These are phyloP conservation scores for Dendroctonus valens DNA, from an alignment of 1,140 invertebrate species.

Conservation along the genomic window DNA sequence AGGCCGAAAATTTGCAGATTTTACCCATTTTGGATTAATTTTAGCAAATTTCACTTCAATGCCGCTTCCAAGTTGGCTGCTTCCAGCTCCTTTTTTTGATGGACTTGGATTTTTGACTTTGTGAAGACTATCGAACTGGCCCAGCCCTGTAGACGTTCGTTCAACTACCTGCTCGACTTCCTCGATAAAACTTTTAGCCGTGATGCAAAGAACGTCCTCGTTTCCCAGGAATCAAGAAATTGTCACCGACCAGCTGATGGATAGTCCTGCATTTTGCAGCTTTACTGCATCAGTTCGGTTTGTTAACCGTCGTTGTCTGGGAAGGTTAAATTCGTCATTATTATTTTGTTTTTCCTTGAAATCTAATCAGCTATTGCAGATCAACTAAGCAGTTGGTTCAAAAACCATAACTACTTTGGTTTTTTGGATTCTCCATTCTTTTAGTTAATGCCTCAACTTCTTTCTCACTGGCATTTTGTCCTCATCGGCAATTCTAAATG, in stretches of 20 bases:
- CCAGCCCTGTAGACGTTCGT: background rate
- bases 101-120: background rate
- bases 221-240: conserved; percentile 14
- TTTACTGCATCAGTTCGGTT: no score
- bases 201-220: conserved; percentile 5
- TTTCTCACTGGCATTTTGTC: no score
- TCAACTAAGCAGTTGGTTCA: no score
- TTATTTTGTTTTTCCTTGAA: no score
- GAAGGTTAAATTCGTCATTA: no score
- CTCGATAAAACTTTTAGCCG: conserved; percentile 2
- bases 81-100: background rate
- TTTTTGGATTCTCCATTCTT: no score
- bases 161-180: conserved; percentile 6
- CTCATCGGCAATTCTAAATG: no score
- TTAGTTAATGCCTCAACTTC: no score
- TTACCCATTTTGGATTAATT: background rate
- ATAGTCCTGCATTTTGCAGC: background rate
- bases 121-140: background rate
- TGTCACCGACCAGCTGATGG: conserved; percentile 12
- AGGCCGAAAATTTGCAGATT: no score
- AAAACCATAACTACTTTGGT: no score
- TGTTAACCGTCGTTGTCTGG: no score
- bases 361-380: no score
- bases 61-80: background rate
- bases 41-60: background rate